Base-by-base conservation (phyloP, 2,797 vertebrate genomes). In the Limosa lapponica region DNA sequence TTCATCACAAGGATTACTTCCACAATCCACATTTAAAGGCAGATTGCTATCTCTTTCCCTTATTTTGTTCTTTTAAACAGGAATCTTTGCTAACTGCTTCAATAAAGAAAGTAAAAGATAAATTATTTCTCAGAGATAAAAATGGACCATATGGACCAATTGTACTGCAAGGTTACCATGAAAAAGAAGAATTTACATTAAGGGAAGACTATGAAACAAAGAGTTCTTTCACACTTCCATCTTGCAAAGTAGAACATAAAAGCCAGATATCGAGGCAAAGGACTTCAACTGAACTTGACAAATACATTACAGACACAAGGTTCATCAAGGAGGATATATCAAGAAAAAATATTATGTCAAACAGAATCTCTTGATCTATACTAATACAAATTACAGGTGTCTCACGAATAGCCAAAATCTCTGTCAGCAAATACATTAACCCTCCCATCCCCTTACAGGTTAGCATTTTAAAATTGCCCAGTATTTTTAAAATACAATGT, bases 181-280 rank as follows among this genome's bases (percentile, higher is more conserved):
- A 87, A 82, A 90, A 95, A 89, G 54, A 92, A 75, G 22, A 85
- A 91, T 81, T 88, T 95, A 82, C 83, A 89, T 80, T 82, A 93
- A 79, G 66, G 59, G 73, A 93, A 75, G 64, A 51, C 81, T 89
- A 84, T 8, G 57, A 95, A 95, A 95, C 87, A 90, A 95, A 90
- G 80, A 91, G 57, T 52, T 95, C 58, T 93, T 95, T 95, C 81
- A 87, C 49, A 39, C 52, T 80, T 94, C 39, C 10, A 57, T 65
- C 59, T 87, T 77, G 27, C 55, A 85, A 73, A 34, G 62, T 43
- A 89, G 57, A 84, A 92, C 51, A 72, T 52, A 82, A 80, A 92
- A 91, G 69, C 51, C 91, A 96, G 36, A 88, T 30, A 62, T 0
- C 64, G 25, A 87, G 52, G 66, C 54, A 95, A 94, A 82, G 34